Evolutionary conservation across 2,888 invertebrate species (phyloP), one percentile per base, ranked within the genome.

Genomic region (Galerucella nymphaeae): DNA sequence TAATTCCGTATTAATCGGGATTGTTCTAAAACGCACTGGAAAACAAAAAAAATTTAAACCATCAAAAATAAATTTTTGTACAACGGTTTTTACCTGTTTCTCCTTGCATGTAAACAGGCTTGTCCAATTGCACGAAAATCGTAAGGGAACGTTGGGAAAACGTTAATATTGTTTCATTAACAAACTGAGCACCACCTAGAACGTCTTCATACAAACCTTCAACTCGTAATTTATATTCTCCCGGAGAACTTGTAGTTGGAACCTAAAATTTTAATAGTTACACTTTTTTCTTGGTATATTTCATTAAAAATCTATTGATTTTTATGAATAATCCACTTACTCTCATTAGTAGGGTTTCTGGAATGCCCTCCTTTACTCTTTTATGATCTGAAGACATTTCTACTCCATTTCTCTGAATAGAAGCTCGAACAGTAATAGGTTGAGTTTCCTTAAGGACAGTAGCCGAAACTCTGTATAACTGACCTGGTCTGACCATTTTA

Each of bases 81-180:
- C 45, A 45, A 45, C 23, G 4, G 5, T 59, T 23, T 9, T 85
- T 84, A 93, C 93, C 92, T 71, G 89, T 94, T 86, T 98, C 95
- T 6, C 94, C 93, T 86, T 98, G 97, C 92, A 93, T 96, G 83
- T 98, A 98, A 6, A 97, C 91, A 0, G 98, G 98, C 84, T 97
- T 97, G 85, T 98, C 97, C 81, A 96, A 92, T 87, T 97, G 97
- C 78, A 98, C 94, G 85, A 98, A 97, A 76, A 98, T 95, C 0
- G 98, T 97, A 93, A 97, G 95, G 64, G 97, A 96, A 53, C 97
- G 90, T 80, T 93, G 93, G 0, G 95, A 96, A 87, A 97, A 98
- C 1, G 90, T 89, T 14, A 98, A 88, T 72, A 91, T 88, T 0
- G 96, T 96, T 84, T 97, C 96, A 83, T 98, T 98, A 59, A 91